Base-by-base conservation (phyloP, 2,888 invertebrate genomes). In the Thera britannica region DNA sequence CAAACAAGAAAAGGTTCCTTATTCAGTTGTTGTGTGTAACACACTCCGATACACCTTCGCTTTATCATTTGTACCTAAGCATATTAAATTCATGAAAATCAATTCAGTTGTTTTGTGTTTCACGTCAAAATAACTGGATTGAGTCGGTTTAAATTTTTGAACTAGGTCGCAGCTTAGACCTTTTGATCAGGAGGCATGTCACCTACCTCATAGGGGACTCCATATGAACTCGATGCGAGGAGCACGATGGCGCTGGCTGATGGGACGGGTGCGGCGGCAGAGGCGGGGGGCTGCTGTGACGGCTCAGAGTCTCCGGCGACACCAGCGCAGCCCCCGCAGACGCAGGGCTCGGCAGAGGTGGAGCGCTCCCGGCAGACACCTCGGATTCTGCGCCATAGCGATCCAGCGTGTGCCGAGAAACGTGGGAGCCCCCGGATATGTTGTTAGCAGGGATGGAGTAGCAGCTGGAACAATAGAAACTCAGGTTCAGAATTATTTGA, bases 241-340 rank as follows among this genome's bases (percentile, higher is more conserved):
- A 93, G 72, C 94, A 94, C 2, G 94, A 94, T 0, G 94, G 93
- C n/a, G 92, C 93, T 0, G 94, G 93, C 75, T 79, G 86, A 59
- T 88, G 89, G 1, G 95, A 94, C 36, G 96, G 96, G 67, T 94
- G 93, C 83, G 89, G 92, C 0, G 92, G 92, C 57, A 92, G 78
- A 0, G 92, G 86, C 88, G 96, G 93, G 0, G 93, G 93, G 64
- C 93, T 93, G 79, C 96, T 96, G 81, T 96, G 96, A 72, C 95
- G 90, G 85, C 95, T 95, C 81, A 96, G 95, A 72, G 96, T 95
- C 76, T 96, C 96, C 54, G 97, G 96, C 41, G 97, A 96, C 75
- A 97, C 96, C 79, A 97, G 94, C 65, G 96, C 95, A 68, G 96
- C 96, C 68, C 95, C 95, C 58, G 96, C 95, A 35, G 96, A 96